These are phyloP conservation scores for Xylocampa areola DNA, from an alignment of 2,888 invertebrate species.

Conservation along the genomic window DNA sequence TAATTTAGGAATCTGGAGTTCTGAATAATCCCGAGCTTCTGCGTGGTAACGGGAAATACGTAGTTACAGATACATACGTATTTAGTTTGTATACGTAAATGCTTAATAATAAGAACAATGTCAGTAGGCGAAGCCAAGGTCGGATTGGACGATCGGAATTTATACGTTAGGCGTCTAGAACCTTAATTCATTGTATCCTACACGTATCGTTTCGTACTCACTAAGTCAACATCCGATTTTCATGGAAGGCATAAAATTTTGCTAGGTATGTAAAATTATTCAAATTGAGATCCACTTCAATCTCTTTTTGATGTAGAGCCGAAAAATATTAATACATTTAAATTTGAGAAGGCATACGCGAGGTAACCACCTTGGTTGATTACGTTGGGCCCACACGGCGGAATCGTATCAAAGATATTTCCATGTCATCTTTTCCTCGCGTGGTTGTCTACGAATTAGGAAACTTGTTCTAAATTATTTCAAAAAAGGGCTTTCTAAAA, in stretches of 20 bases:
- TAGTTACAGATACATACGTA: slow-evolving; percentile 1
- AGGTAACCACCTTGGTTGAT: slow-evolving; percentile 48
- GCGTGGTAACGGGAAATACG: slow-evolving; percentile 10
- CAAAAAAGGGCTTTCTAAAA: too few relatives aligned
- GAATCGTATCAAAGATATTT: slow-evolving; percentile 46
- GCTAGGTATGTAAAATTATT: slow-evolving; percentile 54
- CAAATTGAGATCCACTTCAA: slow-evolving; percentile 49
- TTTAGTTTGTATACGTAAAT: slow-evolving; percentile 10
- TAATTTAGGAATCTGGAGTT: slow-evolving; percentile 25
- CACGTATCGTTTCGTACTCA: slow-evolving; percentile 17
- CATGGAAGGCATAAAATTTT: slow-evolving; percentile 27
- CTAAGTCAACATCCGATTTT: slow-evolving; percentile 37
- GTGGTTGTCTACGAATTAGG: slow-evolving; percentile 15
- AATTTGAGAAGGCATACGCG: slow-evolving; percentile 52
- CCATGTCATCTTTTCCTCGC: slow-evolving; percentile 32
- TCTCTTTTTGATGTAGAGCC: slow-evolving; percentile 54
- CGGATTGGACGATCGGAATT: slow-evolving; percentile 26
- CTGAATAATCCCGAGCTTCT: slow-evolving; percentile 27
- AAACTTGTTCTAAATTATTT: background rate
- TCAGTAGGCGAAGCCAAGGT: slow-evolving; percentile 28
- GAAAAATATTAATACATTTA: slow-evolving; percentile 60
- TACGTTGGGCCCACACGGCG: slow-evolving; percentile 32
- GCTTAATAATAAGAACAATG: slow-evolving; percentile 33
- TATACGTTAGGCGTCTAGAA: slow-evolving; percentile 12
- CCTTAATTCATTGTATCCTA: slow-evolving; percentile 19